Evolutionary conservation across 2,113 vertebrate genomes (phyloP).

Genomic region (Cryptoleucopteryx plumbea): DNA sequence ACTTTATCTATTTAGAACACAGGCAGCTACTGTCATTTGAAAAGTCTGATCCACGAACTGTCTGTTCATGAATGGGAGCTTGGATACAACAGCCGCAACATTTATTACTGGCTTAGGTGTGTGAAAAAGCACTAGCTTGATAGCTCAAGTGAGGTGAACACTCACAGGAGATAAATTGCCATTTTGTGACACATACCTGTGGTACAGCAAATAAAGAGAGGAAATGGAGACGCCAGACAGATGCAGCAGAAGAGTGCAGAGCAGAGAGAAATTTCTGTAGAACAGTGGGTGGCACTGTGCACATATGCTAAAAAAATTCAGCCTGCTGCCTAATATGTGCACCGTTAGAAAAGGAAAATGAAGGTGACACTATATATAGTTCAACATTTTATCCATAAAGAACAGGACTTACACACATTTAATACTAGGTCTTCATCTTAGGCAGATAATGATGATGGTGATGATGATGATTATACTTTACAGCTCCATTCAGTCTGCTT

Average conservation of each 20-base stretch:
- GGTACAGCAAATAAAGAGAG: background rate
- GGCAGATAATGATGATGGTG: background rate
- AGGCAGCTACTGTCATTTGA: background rate
- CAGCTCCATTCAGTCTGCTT: background rate
- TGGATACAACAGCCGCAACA: background rate
- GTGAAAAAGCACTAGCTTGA: background rate
- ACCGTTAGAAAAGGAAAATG: background rate
- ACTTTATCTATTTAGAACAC: background rate
- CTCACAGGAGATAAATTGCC: background rate
- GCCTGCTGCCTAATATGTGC: background rate
- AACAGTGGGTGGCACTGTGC: conserved; percentile 49
- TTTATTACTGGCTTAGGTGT: background rate
- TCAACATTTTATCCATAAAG: background rate
- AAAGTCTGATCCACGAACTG: background rate
- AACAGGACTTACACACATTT: background rate
- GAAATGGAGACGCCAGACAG: background rate
- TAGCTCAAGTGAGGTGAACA: background rate
- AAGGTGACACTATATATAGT: conserved; percentile 10
- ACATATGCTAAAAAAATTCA: background rate
- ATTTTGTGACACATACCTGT: background rate
- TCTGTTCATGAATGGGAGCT: background rate
- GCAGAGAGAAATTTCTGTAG: background rate
- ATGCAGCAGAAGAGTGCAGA: background rate
- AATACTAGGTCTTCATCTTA: background rate
- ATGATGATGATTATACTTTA: background rate